These are phyloP conservation scores for Brachypalpus laphriformis DNA, from an alignment of 2,888 invertebrate genomes.

Conservation along the genomic window DNA sequence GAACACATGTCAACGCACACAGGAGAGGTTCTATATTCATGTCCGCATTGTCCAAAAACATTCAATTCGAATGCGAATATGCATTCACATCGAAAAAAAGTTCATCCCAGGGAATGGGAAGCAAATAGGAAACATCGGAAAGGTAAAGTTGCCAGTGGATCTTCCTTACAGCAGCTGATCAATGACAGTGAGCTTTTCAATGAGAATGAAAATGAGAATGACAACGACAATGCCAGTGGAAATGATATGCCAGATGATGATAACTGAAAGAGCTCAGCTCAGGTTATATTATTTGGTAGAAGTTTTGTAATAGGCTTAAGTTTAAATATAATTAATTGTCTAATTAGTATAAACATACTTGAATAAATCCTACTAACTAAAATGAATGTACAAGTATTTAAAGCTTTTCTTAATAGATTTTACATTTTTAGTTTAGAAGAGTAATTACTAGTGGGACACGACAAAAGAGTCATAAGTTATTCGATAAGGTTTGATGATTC, in stretches of 20 bases:
- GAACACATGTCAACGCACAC: conserved; percentile 83
- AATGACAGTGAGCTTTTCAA: too few relatives aligned
- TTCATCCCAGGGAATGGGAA: conserved; percentile 81
- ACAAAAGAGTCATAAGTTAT: too few relatives aligned
- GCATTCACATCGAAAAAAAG: conserved; percentile 82
- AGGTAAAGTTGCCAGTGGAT: conserved; percentile 62
- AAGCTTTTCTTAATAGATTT: too few relatives aligned
- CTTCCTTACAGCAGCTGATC: conserved; percentile 8
- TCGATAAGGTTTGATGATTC: too few relatives aligned
- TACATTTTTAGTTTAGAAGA: too few relatives aligned
- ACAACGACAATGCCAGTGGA: conserved; percentile 13
- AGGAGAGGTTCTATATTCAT: conserved; percentile 81
- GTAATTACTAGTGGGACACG: too few relatives aligned
- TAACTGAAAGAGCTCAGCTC: not conserved
- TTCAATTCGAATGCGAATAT: conserved; percentile 83
- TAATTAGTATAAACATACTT: not conserved
- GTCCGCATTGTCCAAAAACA: conserved; percentile 81
- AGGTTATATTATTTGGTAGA: not conserved
- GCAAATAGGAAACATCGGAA: conserved; percentile 77
- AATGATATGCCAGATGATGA: conserved; percentile 40
- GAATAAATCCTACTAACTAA: not conserved
- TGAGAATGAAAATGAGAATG: too few relatives aligned
- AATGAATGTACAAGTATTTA: not conserved
- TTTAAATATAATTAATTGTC: not conserved
- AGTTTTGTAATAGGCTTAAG: not conserved